Conservation (phyloP, 2,888 invertebrate genomes). For the Willowsia nigromaculata region DNA sequence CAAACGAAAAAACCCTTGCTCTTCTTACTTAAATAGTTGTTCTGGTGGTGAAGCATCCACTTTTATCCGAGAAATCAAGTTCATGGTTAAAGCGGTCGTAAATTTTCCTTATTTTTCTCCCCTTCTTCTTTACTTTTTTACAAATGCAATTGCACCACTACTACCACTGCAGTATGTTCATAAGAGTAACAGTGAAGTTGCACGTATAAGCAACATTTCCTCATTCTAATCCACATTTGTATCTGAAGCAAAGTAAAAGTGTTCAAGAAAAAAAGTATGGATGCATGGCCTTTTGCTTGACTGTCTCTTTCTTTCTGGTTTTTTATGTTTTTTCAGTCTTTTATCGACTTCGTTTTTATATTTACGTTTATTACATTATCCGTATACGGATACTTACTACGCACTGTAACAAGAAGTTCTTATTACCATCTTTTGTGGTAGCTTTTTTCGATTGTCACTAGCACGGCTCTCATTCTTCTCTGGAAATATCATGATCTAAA, state of each 20-base stretch:
- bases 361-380: conserved; percentile 37
- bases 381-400: not conserved
- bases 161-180: not conserved
- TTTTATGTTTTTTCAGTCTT: conserved; percentile 18
- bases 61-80: conserved; percentile 70
- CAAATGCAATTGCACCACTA: conserved; percentile 21
- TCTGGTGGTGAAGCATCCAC: conserved; percentile 33
- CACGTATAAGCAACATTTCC: not conserved
- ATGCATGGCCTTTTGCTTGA: conserved; percentile 13
- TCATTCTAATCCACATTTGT: not conserved
- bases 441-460: conserved; percentile 13
- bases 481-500: not conserved
- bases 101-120: conserved; percentile 51
- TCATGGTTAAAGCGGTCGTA: conserved; percentile 68
- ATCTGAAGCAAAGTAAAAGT: not conserved
- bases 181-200: not conserved
- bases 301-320: conserved; percentile 7
- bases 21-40: conserved; percentile 6
- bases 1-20: not conserved
- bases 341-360: conserved; percentile 39
- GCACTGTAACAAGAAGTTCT: not conserved
- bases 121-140: not conserved
- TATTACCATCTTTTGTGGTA: conserved; percentile 27
- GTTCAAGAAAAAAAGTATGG: conserved; percentile 6
- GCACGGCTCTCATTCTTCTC: not conserved